Conservation (phyloP, 2,888 invertebrate genomes). For the Ophion costatus region DNA sequence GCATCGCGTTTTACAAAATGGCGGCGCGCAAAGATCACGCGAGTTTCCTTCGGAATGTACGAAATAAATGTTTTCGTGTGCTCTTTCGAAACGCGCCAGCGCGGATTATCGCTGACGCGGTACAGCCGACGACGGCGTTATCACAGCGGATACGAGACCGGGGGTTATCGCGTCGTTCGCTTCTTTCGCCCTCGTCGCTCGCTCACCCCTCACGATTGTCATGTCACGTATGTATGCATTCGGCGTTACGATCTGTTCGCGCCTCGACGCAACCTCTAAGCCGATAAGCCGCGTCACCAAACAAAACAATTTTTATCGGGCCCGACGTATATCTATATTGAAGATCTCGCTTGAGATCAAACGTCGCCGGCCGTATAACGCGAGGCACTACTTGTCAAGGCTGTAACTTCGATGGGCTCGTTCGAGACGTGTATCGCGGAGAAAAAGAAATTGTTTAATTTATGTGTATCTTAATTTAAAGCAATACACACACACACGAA, state of each 20-base stretch:
- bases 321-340: constrained; percentile 8
- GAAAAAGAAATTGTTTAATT: no score
- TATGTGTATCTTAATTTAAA: no score
- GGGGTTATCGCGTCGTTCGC: constrained; percentile 48
- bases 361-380: constrained; percentile 16
- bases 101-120: constrained; percentile 22
- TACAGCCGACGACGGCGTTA: constrained; percentile 34
- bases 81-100: constrained; percentile 6
- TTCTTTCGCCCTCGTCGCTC: constrained; percentile 11
- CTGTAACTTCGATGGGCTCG: no score
- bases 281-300: constrained; percentile 43
- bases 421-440: no score
- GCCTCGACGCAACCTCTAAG: constrained; percentile 21
- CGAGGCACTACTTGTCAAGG: neutral
- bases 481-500: no score
- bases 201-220: no score
- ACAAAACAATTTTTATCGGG: constrained; percentile 33
- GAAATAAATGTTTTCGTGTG: constrained; percentile 5
- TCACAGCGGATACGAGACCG: constrained; percentile 49
- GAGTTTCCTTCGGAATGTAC: neutral
- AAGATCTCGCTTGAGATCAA: constrained; percentile 12
- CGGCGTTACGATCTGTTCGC: neutral
- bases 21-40: neutral
- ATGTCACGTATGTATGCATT: neutral
- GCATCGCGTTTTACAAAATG: constrained; percentile 25